Evolutionary conservation across 2,113 vertebrate species (phyloP).

Genomic region (Microcebus murinus): DNA sequence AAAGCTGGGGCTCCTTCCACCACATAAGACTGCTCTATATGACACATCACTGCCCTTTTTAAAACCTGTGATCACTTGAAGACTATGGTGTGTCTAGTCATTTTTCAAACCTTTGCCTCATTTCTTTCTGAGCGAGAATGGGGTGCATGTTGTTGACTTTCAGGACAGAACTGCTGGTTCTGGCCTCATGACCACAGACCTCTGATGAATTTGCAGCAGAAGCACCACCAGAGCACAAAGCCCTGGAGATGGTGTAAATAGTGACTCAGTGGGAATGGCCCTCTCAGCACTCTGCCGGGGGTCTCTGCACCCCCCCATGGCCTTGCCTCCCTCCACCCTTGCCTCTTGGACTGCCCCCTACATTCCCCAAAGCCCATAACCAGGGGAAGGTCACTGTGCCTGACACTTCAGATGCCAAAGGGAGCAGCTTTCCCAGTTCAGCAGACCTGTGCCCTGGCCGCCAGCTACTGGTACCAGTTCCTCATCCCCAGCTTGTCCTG

Average conservation of each 20-base stretch:
- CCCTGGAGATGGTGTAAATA: too few relatives aligned
- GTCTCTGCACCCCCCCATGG: not conserved
- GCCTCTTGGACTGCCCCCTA: not conserved
- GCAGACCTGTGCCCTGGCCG: not conserved
- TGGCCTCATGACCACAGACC: not conserved
- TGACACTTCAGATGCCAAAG: not conserved
- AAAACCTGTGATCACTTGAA: not conserved
- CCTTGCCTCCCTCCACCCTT: not conserved
- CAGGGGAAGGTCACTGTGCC: not conserved
- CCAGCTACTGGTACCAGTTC: not conserved
- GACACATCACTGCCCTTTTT: not conserved
- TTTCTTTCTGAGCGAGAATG: not conserved
- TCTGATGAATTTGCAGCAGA: not conserved
- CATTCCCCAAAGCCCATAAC: not conserved
- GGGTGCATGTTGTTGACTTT: not conserved
- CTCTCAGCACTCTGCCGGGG: not conserved
- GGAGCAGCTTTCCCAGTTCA: not conserved
- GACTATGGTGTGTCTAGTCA: not conserved
- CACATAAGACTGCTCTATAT: not conserved
- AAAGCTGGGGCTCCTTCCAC: not conserved
- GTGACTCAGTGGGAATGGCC: not conserved
- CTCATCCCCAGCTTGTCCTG: not conserved
- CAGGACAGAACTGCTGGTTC: not conserved
- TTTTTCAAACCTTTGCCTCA: not conserved
- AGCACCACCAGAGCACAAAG: not conserved